A percentile compares a stretch with the other conserved stretches of the same genome.
phyloP scores from a whole-genome alignment of 2,797 vertebrate species.

The Tarsius wallacei region DNA sequence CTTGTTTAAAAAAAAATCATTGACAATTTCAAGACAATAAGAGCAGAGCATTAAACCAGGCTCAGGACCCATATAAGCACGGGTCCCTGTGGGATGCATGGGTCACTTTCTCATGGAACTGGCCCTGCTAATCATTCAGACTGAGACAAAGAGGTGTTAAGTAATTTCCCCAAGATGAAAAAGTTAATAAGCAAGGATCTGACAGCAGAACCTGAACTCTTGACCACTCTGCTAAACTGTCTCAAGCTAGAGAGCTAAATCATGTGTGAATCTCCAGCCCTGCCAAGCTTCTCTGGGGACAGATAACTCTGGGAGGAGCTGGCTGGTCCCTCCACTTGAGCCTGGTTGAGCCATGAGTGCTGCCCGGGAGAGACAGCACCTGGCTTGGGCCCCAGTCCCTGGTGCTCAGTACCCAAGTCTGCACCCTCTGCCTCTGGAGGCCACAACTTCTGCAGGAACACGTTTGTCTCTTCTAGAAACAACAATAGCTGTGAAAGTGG shows the following conservation, averaged over 20 bases:
- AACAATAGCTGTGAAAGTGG: neutral
- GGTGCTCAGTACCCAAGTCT: neutral
- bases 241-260: neutral
- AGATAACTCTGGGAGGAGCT: neutral
- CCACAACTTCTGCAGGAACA: neutral
- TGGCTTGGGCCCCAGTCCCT: neutral
- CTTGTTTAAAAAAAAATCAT: neutral
- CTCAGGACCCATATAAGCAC: neutral
- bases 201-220: neutral
- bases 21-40: neutral
- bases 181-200: neutral
- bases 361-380: fast-evolving
- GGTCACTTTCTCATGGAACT: neutral
- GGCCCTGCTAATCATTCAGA: neutral
- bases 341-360: neutral
- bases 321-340: neutral
- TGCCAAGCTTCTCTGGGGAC: neutral
- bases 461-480: neutral
- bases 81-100: fast-evolving
- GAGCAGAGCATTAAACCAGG: neutral
- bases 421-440: neutral
- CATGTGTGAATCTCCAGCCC: neutral
- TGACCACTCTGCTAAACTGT: neutral
- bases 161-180: neutral
- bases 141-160: neutral